Percentiles rank a stretch among this genome's conserved stretches.
Evolutionary conservation across 2,797 vertebrate species (phyloP).

Genomic region (Steatocranus sp.): DNA sequence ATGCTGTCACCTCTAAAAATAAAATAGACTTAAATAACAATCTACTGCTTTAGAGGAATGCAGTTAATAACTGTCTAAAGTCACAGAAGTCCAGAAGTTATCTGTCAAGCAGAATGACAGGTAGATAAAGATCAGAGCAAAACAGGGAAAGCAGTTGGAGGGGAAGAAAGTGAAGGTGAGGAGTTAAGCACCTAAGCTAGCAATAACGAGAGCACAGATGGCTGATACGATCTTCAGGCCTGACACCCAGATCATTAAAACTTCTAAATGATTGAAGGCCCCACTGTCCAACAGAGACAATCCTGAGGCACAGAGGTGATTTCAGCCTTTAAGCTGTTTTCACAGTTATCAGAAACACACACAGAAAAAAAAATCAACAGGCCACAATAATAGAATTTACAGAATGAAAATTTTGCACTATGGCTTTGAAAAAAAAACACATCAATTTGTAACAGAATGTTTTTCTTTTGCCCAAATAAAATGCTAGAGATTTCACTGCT

Average conservation of each 20-base stretch:
- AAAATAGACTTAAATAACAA: not conserved
- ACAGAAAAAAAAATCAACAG: not conserved
- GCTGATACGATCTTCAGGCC: constrained; percentile 40
- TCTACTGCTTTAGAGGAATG: not conserved
- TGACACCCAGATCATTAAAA: constrained; percentile 50
- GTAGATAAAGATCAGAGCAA: constrained; percentile 48
- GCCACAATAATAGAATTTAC: not conserved
- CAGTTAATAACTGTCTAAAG: constrained; percentile 12
- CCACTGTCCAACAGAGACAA: not conserved
- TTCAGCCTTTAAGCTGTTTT: constrained; percentile 4
- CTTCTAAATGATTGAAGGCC: constrained; percentile 26
- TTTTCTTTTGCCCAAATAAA: not conserved
- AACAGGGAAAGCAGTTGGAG: not conserved
- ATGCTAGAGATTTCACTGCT: not conserved
- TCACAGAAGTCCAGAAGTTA: not conserved
- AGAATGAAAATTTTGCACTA: not conserved
- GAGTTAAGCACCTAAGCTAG: constrained; percentile 35
- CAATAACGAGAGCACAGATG: constrained; percentile 29
- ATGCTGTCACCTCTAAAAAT: not conserved
- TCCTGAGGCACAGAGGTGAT: not conserved
- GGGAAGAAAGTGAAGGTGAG: constrained; percentile 28
- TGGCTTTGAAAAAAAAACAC: not conserved
- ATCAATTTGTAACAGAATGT: not conserved
- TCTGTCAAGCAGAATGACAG: constrained; percentile 30
- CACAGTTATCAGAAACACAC: not conserved